Conservation (phyloP, 2,113 vertebrate species). For the Callospermophilus lateralis region DNA sequence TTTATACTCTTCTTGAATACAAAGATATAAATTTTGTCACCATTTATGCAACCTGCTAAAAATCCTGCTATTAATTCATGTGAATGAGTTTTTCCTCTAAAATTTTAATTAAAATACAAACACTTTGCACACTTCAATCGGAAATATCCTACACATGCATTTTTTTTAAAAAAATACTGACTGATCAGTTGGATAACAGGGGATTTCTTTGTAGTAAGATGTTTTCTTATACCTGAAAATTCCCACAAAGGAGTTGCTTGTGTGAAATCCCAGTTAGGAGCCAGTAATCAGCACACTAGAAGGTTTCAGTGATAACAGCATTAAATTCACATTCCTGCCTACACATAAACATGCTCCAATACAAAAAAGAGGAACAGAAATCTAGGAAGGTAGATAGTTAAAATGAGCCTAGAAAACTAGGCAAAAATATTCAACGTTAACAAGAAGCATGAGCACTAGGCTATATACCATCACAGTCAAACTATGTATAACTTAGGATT, state of each 20-base stretch:
- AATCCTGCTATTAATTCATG: slow-evolving; percentile 85
- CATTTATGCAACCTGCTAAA: slow-evolving; percentile 87
- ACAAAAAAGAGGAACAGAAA: slow-evolving; percentile 25
- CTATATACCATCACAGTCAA: slow-evolving; percentile 78
- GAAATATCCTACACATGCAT: slow-evolving; percentile 72
- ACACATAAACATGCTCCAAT: background rate
- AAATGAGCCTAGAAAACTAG: background rate
- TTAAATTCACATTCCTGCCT: background rate
- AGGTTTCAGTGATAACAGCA: slow-evolving; percentile 18
- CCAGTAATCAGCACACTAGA: slow-evolving; percentile 45
- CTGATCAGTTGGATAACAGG: slow-evolving; percentile 75
- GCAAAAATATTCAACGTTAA: background rate
- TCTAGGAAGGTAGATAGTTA: background rate
- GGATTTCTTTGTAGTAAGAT: slow-evolving; percentile 68
- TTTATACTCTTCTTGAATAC: slow-evolving; percentile 86
- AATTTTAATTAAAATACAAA: slow-evolving; percentile 88
- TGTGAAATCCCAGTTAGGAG: slow-evolving; percentile 68
- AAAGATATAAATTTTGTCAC: slow-evolving; percentile 88
- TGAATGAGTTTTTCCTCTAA: slow-evolving; percentile 86
- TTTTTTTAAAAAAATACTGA: slow-evolving; percentile 64
- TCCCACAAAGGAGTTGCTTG: slow-evolving; percentile 50
- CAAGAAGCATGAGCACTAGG: slow-evolving; percentile 44
- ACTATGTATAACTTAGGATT: slow-evolving; percentile 34
- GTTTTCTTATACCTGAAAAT: slow-evolving; percentile 72
- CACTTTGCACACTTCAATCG: slow-evolving; percentile 82